Percentiles rank a stretch among this genome's conserved stretches.
These are phyloP conservation scores for Mormyrus proboscirostris DNA, from an alignment of 2,797 vertebrate genomes.

Conservation along the genomic window DNA sequence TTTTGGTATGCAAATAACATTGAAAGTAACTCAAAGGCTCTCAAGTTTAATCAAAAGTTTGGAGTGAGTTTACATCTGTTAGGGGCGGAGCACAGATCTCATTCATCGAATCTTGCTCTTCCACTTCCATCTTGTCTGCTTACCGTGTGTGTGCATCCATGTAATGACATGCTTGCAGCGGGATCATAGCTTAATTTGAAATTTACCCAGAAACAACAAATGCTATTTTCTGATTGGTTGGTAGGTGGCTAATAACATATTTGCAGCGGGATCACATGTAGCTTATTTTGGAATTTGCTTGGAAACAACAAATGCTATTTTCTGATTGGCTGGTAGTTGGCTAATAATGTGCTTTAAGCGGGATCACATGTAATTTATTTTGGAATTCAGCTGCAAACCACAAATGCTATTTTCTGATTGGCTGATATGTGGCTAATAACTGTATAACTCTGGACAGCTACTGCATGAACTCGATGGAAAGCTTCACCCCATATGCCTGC, in stretches of 20 bases:
- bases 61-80: neutral
- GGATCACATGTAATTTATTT: neutral
- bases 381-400: neutral
- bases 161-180: neutral
- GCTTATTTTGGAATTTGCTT: too few relatives aligned
- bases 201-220: too few relatives aligned
- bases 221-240: too few relatives aligned
- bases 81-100: neutral
- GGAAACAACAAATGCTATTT: too few relatives aligned
- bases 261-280: too few relatives aligned
- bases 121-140: neutral
- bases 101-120: neutral
- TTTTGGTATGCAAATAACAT: neutral
- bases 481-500: neutral
- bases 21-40: neutral
- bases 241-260: too few relatives aligned
- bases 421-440: neutral
- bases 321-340: too few relatives aligned
- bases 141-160: neutral
- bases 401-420: neutral
- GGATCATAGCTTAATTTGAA: too few relatives aligned
- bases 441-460: neutral
- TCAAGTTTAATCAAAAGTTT: neutral
- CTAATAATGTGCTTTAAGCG: neutral
- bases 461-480: neutral